These are phyloP conservation scores for Drosophila subsilvestris DNA, from an alignment of 2,888 invertebrate genomes.

Conservation along the genomic window DNA sequence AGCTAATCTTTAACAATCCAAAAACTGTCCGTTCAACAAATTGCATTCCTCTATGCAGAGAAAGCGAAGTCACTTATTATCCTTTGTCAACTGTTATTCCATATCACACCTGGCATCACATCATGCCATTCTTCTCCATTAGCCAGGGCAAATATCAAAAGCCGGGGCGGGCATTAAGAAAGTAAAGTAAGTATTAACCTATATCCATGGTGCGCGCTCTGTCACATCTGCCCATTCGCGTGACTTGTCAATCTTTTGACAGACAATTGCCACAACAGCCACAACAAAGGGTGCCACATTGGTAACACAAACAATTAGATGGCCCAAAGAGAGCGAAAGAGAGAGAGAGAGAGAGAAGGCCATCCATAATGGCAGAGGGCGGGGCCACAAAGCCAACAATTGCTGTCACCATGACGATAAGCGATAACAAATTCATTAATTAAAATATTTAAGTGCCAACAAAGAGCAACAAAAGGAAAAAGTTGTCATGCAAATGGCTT, in stretches of 20 bases:
- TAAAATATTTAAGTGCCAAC: constrained; percentile 50
- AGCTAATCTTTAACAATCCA: background rate
- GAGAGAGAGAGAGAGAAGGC: constrained; percentile 1
- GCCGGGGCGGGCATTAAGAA: background rate
- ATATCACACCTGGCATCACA: background rate
- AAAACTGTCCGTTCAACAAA: background rate
- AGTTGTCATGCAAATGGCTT: constrained; percentile 41
- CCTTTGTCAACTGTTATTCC: background rate
- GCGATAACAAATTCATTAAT: constrained; percentile 71
- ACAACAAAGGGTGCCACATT: constrained; percentile 7
- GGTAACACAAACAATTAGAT: constrained; percentile 38
- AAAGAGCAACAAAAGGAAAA: constrained; percentile 31
- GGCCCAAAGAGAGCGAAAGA: constrained; percentile 5
- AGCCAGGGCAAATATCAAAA: background rate
- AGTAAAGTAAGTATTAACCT: constrained; percentile 33
- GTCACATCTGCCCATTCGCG: constrained; percentile 39
- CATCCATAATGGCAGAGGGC: constrained; percentile 46
- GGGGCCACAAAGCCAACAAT: constrained; percentile 32
- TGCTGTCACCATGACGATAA: constrained; percentile 62
- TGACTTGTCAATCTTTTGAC: constrained; percentile 50
- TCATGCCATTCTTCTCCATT: background rate
- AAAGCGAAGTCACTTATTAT: background rate
- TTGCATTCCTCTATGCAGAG: background rate
- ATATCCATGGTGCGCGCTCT: constrained; percentile 23
- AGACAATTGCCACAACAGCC: constrained; percentile 38